phyloP scores from a whole-genome alignment of 1,140 invertebrate genomes.

The Anadara kagoshimensis region DNA sequence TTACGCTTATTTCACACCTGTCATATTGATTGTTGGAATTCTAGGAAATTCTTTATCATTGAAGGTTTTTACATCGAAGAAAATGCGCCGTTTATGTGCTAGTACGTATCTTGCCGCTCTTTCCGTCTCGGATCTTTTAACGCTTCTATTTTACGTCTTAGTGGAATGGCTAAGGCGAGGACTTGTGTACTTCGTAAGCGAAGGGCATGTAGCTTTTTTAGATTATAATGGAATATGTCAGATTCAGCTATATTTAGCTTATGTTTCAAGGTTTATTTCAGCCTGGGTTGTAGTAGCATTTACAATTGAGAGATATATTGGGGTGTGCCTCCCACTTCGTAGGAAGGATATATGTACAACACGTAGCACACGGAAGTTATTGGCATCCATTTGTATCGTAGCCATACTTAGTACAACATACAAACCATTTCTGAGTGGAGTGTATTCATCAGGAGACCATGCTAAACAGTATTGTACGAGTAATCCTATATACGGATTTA shows the following conservation, averaged over 20 bases:
- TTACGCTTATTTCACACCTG: conserved; percentile 19
- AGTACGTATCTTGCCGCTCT: conserved; percentile 54
- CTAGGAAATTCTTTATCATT: conserved; percentile 60
- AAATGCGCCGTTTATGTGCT: conserved; percentile 59
- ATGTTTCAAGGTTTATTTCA: conserved; percentile 57
- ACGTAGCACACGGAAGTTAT: conserved; percentile 31
- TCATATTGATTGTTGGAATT: conserved; percentile 57
- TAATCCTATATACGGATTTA: conserved; percentile 28
- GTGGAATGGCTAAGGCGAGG: conserved; percentile 48
- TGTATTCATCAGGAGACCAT: conserved; percentile 6
- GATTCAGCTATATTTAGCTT: conserved; percentile 53
- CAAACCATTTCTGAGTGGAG: conserved; percentile 43
- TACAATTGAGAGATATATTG: conserved; percentile 82
- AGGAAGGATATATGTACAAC: conserved; percentile 36
- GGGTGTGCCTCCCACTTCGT: conserved; percentile 81
- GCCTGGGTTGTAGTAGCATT: conserved; percentile 63
- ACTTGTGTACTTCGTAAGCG: background rate
- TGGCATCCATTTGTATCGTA: conserved; percentile 16
- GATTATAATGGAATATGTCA: conserved; percentile 53
- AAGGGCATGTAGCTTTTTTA: background rate
- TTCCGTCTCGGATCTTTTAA: conserved; percentile 47
- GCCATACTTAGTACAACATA: conserved; percentile 29
- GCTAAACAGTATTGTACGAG: conserved; percentile 34
- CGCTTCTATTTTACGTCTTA: conserved; percentile 50
- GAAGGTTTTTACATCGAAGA: conserved; percentile 56